Evolutionary conservation across 2,113 vertebrate species (phyloP).

Genomic region (Argyrosomus japonicus): DNA sequence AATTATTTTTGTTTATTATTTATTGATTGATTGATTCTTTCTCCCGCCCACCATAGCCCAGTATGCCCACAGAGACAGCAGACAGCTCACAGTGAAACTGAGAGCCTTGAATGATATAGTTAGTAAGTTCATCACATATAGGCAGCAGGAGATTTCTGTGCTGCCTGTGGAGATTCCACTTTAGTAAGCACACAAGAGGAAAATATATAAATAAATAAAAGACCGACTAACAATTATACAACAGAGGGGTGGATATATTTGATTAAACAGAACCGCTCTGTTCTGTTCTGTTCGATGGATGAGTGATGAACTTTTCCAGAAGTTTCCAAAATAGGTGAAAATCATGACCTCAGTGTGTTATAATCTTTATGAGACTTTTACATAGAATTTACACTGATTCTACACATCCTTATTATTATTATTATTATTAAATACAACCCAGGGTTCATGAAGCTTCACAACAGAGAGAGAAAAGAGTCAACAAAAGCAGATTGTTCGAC

Average conservation of each 20-base stretch:
- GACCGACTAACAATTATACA: too few species aligned
- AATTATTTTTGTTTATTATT: not conserved
- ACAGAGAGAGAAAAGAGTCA: not conserved
- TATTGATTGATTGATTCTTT: not conserved
- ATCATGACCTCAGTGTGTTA: not conserved
- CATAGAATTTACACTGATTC: not conserved
- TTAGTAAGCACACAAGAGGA: not conserved
- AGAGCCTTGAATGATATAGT: not conserved
- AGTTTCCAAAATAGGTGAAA: not conserved
- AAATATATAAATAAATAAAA: too few species aligned
- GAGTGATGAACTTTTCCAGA: too few species aligned
- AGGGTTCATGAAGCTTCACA: not conserved
- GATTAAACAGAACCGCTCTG: too few species aligned
- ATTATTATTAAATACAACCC: not conserved
- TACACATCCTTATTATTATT: not conserved
- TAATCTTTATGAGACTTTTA: not conserved
- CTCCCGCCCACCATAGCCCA: not conserved
- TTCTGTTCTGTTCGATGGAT: too few species aligned
- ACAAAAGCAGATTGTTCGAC: not conserved
- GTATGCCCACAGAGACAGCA: not conserved
- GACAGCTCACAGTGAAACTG: not conserved
- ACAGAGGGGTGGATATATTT: too few species aligned
- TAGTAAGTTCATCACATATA: not conserved
- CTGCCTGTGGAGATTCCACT: not conserved
- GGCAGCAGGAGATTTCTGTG: not conserved